Base-by-base conservation (phyloP, 2,888 invertebrate genomes). In the Drosophila seclusa region DNA sequence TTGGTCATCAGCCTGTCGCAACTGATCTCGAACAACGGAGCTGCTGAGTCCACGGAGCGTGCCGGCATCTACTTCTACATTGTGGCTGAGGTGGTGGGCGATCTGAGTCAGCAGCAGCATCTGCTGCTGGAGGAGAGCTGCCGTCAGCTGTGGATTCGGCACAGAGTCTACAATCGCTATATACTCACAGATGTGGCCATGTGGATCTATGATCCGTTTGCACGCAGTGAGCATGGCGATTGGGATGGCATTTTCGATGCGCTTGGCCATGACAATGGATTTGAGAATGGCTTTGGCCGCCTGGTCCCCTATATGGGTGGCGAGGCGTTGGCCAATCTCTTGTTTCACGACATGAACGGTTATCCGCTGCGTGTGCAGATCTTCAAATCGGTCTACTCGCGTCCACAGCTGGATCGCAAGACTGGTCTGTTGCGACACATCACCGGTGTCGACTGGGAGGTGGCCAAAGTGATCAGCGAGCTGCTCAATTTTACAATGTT, bases 361-460 rank as follows among this genome's bases (percentile, higher is more conserved):
- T 93, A 93, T 89, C 93, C 93, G 4, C 10, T 93, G 54, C 85
- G 90, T n/a, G 76, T 93, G 32, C 92, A 93, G 75, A 86, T 92
- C 38, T 93, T 93, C 63, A 84, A 76, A 68, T 93, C 93, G 1
- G 92, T 92, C 6, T 93, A 91, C 73, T 82, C 92, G 0, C 81
- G 89, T 1, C 91, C 92, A 0, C 18, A 78, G 4, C 13, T 86
- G 4, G 88, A 91, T 62, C 32, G 36, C 0, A 7, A 42, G 5
- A 85, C 90, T 13, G 82, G 83, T 0, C 59, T 86, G 53, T 53
- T 91, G 32, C 48, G 66, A 2, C n/a, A 63, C 7, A 79, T 90
- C 18, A 69, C 76, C 3, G 93, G 93, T 18, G 91, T 90, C 8
- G 93, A 93, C 82, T 90, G 89, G 32, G 72, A 88, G 68, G 91